Percentiles rank a stretch among this genome's conserved stretches.
Conservation (phyloP, 2,797 vertebrate species). For the Crocidura indochinensis region DNA sequence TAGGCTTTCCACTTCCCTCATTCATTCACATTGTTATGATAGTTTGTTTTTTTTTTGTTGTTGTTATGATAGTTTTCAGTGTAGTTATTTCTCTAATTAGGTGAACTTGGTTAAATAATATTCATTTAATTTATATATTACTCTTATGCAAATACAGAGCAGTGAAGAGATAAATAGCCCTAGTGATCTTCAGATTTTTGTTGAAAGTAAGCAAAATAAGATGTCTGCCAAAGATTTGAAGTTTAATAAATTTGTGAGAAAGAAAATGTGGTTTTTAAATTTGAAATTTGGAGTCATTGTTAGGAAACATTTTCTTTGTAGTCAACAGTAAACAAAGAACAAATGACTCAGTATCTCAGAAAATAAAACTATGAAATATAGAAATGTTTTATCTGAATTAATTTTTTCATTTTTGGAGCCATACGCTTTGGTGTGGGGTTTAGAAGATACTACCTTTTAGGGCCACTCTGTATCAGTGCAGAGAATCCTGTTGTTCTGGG, state of each 20-base stretch:
- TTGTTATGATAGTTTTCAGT: no score
- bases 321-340: background rate
- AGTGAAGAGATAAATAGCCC: constrained; percentile 32
- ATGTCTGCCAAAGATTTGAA: constrained; percentile 10
- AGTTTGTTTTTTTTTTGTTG: no score
- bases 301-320: constrained; percentile 46
- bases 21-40: no score
- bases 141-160: constrained; percentile 22
- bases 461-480: no score
- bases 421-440: no score
- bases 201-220: constrained; percentile 13
- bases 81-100: constrained; percentile 3
- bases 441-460: no score
- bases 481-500: no score
- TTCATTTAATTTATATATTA: constrained; percentile 44
- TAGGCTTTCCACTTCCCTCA: no score
- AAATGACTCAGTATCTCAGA: constrained; percentile 1
- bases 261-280: constrained; percentile 51
- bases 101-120: constrained; percentile 74
- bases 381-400: no score
- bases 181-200: constrained; percentile 4
- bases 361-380: background rate
- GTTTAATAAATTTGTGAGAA: constrained; percentile 58
- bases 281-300: constrained; percentile 56
- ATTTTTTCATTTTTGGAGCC: no score